phyloP scores from a whole-genome alignment of 1,140 invertebrate species.

The roundworm (Caenorhabditis elegans) region DNA sequence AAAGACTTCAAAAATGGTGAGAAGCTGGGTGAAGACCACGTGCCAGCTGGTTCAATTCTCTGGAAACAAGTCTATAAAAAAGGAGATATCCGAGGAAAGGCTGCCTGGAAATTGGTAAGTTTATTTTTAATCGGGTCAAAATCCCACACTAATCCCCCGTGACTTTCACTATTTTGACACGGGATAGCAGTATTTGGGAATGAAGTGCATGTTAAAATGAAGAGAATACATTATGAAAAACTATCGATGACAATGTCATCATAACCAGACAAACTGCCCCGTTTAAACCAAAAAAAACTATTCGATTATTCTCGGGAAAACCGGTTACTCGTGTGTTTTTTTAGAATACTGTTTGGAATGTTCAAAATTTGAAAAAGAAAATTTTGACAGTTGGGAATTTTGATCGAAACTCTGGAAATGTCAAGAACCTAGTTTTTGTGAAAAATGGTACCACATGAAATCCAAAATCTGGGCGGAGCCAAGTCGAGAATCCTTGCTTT shows the following conservation, averaged over 20 bases:
- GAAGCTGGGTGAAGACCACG: conserved; percentile 51
- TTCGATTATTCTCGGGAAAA: neutral
- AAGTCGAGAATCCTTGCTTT: too few relatives aligned
- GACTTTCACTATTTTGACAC: conserved; percentile 8
- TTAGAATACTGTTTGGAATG: conserved; percentile 10
- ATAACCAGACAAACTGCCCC: conserved; percentile 5
- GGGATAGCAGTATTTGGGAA: neutral
- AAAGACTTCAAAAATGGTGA: conserved; percentile 61
- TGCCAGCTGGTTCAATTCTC: conserved; percentile 40
- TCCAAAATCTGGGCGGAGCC: too few relatives aligned
- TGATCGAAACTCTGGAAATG: neutral
- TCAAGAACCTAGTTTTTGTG: too few relatives aligned
- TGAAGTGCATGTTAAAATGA: neutral
- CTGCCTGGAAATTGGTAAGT: conserved; percentile 53
- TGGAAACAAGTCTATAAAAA: conserved; percentile 53
- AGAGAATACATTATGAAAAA: neutral
- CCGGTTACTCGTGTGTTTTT: neutral
- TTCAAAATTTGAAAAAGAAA: conserved; percentile 25
- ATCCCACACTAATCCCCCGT: neutral
- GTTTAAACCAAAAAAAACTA: neutral
- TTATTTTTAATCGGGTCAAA: neutral
- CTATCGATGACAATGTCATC: neutral
- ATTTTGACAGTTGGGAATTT: neutral
- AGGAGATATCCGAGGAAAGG: conserved; percentile 60
- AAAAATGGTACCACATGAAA: too few relatives aligned